phyloP scores from a whole-genome alignment of 2,113 vertebrate species.

The Pseudonaja textilis region DNA sequence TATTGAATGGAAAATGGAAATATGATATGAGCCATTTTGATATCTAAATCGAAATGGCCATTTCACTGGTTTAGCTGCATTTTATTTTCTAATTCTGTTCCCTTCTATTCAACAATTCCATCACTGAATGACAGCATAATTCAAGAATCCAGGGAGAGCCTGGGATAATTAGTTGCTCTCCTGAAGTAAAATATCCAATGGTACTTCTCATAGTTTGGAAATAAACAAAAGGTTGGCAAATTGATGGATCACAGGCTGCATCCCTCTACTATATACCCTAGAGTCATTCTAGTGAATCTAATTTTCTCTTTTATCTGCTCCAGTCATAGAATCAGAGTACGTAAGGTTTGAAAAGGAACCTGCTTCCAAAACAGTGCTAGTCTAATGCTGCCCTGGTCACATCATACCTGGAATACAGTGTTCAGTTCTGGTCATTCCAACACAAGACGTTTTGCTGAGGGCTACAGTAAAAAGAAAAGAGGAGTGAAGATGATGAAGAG shows the following conservation, averaged over 20 bases:
- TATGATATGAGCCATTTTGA: neutral
- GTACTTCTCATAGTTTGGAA: neutral
- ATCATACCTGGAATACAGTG: neutral
- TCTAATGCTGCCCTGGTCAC: neutral
- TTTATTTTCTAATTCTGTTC: neutral
- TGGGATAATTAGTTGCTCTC: neutral
- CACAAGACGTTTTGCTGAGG: neutral
- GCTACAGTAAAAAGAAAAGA: neutral
- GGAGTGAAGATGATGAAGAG: neutral
- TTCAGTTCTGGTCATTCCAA: neutral
- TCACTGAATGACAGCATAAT: neutral
- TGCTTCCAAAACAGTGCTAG: neutral
- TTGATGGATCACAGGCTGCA: neutral
- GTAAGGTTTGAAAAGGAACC: neutral
- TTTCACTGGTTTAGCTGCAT: neutral
- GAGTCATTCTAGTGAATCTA: too few species aligned
- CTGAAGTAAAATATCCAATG: neutral
- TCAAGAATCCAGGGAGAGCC: neutral
- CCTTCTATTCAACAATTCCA: neutral
- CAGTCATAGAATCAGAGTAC: neutral
- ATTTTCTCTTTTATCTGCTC: neutral
- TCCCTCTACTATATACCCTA: neutral
- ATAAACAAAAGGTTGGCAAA: neutral
- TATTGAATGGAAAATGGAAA: neutral
- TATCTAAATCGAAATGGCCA: neutral